phyloP scores from a whole-genome alignment of 2,113 vertebrate species.

The Girardinichthys multiradiatus region DNA sequence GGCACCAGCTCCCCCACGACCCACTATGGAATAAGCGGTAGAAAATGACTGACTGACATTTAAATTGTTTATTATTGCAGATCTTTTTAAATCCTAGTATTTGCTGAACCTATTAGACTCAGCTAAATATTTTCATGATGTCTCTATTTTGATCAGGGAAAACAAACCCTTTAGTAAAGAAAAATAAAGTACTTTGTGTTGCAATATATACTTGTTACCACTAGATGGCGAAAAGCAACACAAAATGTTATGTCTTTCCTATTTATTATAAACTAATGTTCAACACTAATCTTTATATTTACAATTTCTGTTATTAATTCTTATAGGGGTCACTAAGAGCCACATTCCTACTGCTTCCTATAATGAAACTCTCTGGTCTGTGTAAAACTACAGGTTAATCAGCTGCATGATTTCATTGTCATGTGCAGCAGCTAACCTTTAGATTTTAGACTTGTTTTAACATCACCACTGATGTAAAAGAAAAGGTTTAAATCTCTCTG shows the following conservation, averaged over 20 bases:
- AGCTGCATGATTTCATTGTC: neutral
- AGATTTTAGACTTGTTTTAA: neutral
- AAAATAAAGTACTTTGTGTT: neutral
- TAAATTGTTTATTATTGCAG: too few species aligned
- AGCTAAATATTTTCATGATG: neutral
- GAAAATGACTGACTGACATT: too few species aligned
- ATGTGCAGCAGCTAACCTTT: neutral
- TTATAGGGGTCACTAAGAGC: neutral
- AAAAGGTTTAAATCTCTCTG: neutral
- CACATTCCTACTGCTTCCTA: too few species aligned
- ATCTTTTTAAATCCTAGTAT: too few species aligned
- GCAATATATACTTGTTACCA: conserved; percentile 24
- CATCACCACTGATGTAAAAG: neutral
- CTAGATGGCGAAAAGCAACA: conserved; percentile 33
- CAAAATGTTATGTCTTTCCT: neutral
- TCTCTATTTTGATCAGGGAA: neutral
- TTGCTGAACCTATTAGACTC: too few species aligned
- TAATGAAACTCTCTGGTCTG: neutral
- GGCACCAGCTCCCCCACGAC: too few species aligned
- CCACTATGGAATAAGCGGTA: too few species aligned
- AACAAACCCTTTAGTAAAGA: neutral
- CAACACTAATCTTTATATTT: neutral
- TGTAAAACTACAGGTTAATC: neutral
- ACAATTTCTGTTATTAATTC: neutral
- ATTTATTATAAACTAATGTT: neutral